Evolutionary conservation across 2,888 invertebrate species (phyloP), one percentile per base, ranked within the genome.

Genomic region (Leptopterna dolabrata): DNA sequence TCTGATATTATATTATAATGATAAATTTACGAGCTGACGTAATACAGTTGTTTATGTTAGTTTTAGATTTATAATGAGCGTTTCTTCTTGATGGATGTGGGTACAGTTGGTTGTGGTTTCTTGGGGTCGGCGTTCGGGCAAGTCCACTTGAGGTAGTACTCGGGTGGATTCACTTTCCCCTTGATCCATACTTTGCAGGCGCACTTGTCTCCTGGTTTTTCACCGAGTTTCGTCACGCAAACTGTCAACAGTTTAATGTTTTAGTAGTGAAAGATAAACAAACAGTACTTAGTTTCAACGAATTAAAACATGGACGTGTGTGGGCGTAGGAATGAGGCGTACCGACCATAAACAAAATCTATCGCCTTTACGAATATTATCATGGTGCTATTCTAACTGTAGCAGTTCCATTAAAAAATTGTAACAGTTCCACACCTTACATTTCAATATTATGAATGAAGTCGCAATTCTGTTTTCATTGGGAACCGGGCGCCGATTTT

Each of bases 101-200:
- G 41, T 6, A 76, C 85, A 1, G 85, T 85, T 0, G 85, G 85
- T 29, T 29, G 36, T 4, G 85, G 85, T 29, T 85, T 85, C 41
- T 85, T 85, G 16, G 85, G 85, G 30, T 85, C 73, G 13, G 43
- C 73, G 76, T 85, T 85, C 47, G 85, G 85, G 76, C 85, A 85
- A 16, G 30, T 85, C 85, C 85, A 85, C 45, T 85, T 85, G 36
- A 85, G 47, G 85, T 85, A 85, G 47, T 85, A 85, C 19, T 43
- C 43, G 13, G 85, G 85, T 1, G 71, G 73, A n/a, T 71, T 29
- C 24, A 45, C 30, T 14, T 71, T 47, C 24, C 83, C 83, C 27
- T 73, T 85, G 71, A 85, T 85, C 55, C 51, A 85, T 1, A 85
- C 85, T 29, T 73, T 85, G 73, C 85, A 85, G 29, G 73, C 71